phyloP scores from a whole-genome alignment of 2,888 invertebrate species.

The Escarpia spicata region DNA sequence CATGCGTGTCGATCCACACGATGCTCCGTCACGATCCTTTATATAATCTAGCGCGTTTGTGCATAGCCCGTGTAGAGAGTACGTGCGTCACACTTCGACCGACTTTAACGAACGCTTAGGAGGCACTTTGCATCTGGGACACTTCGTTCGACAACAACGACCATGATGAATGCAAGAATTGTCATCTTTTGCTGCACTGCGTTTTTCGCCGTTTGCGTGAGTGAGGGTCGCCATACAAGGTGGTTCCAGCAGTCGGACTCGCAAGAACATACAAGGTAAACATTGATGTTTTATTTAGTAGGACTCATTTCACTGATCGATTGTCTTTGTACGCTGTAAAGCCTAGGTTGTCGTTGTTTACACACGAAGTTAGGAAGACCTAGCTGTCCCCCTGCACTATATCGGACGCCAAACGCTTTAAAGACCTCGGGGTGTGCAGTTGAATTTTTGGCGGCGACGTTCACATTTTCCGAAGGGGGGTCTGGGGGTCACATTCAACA shows the following conservation, averaged over 20 bases:
- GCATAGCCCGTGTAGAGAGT: neutral
- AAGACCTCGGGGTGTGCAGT: too few species aligned
- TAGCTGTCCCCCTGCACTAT: too few species aligned
- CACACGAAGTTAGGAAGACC: neutral
- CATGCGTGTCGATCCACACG: neutral
- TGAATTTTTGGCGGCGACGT: too few species aligned
- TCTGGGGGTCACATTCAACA: too few species aligned
- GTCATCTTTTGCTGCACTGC: neutral
- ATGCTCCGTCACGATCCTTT: neutral
- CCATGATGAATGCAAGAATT: neutral
- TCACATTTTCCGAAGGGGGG: too few species aligned
- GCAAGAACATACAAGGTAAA: neutral
- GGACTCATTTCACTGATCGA: neutral
- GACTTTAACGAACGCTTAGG: neutral
- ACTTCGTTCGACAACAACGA: neutral
- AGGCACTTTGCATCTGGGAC: neutral
- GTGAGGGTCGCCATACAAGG: neutral
- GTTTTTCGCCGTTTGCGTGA: neutral
- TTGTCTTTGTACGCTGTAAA: neutral
- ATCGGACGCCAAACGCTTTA: too few species aligned
- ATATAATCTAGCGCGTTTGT: neutral
- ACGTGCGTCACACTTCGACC: neutral
- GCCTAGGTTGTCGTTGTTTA: neutral
- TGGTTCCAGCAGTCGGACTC: neutral
- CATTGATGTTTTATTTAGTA: too few species aligned